Evolutionary conservation across 2,888 invertebrate genomes (phyloP), one percentile per base, ranked within the genome.

Genomic region (Apocheima hispidaria): DNA sequence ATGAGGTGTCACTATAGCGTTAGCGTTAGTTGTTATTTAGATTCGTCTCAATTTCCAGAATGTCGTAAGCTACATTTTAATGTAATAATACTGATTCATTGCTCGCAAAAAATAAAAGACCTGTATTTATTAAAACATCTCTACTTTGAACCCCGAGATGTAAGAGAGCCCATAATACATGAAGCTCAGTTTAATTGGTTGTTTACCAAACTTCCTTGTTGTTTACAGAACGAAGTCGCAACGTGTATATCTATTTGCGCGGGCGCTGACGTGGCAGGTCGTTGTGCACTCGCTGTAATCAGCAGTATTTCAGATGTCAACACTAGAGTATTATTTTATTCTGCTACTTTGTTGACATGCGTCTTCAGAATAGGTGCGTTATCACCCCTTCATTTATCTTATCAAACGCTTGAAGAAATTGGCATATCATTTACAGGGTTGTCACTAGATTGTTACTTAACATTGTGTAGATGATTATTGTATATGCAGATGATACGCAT

Each of bases 191-290:
- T n/a, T n/a, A n/a, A n/a, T n/a, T n/a, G n/a, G n/a, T n/a, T n/a
- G n/a, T n/a, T n/a, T n/a, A n/a, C n/a, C n/a, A n/a, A n/a, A n/a
- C n/a, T n/a, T n/a, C n/a, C n/a, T n/a, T n/a, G n/a, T 46, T 46
- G 20, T 30, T 85, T 88, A 20, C 83, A 93, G 93, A 73, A 71
- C 36, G 77, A 88, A 74, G 88, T 92, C 10, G 90, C 92, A 2
- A 77, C 79, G 16, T 89, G 89, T 60, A 87, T 93, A 56, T 89
- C 93, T 1, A 82, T 92, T 12, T 81, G 87, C 58, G 86, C 90
- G 0, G 91, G 84, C 2, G 86, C 92, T 1, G 93, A 93, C 57
- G 84, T 93, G 0, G 79, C 84, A 1, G 90, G 92, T 0, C 81
- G 93, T 7, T 90, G 85, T 62, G 68, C 72, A 1, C 73, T 93